Evolutionary conservation across 2,888 invertebrate species (phyloP), one percentile per base, ranked within the genome.

Genomic region (Melanostoma scalare): DNA sequence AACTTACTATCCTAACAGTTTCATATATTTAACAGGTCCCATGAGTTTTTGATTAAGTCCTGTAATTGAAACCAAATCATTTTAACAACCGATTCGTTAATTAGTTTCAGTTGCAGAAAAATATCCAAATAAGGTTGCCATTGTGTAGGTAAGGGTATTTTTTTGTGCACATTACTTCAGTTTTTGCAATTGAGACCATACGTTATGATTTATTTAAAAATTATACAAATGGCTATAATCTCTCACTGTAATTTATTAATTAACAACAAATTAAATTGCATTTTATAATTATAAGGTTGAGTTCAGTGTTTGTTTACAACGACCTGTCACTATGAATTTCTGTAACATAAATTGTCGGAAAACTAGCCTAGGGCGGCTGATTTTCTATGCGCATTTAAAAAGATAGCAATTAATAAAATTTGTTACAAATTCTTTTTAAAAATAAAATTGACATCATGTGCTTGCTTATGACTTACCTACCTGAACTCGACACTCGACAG

Each of bases 181-280:
- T 42, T 38, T 35, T 48, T 10, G 77, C 48, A 40, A 65, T 78
- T 33, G 58, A 63, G 33, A 30, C 30, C 56, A 40, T 68, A 67
- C 30, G 30, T 10, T 44, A 68, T 84, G 73, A 84, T 84, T 44
- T 74, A 84, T 84, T 30, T 53, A 60, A 36, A 69, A 69, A 84
- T 84, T 84, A 84, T 69, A 74, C 78, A 58, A 65, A 73, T 53
- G 53, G 36, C 53, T 56, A 31, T 71, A 56, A 78, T 78, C 63
- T 73, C 65, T 67, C 53, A 53, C 50, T 71, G 63, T 75, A 84
- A 84, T 79, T 84, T 75, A 84, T 84, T 84, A 79, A 75, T 84
- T 84, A 79, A 79, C 67, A 79, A 44, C 60, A 67, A 84, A 79
- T 75, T 84, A 71, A 55, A 79, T 79, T 84, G 79, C 60, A 55